Base-by-base conservation (phyloP, 2,113 vertebrate species). In the Nematolebias whitei region DNA sequence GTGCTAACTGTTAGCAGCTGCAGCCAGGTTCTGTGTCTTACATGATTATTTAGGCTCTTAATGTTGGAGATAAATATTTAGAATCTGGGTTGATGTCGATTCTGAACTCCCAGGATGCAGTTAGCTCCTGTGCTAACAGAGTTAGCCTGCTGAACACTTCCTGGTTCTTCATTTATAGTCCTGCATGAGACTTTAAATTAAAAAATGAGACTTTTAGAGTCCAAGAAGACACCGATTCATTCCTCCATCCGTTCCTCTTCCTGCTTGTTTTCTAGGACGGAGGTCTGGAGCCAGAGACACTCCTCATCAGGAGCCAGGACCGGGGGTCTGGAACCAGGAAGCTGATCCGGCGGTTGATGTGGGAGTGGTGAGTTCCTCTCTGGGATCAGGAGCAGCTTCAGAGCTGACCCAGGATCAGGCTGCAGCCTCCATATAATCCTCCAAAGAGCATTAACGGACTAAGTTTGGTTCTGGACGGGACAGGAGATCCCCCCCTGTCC, bases 371-470 rank as follows among this genome's bases (percentile, higher is more conserved):
- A 68, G 63, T 45, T 20, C 2, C 45, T 50, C 18, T 39, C 10
- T 6, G 1, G 11, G 62, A 32, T 41, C 61, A 41, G 47, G 19
- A 29, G 16, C 53, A 0, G 1, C 19, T 11, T 67, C 40, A 55
- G 35, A 38, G 38, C 32, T 70, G 54, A 52, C 53, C 63, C 11
- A 1, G 49, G 18, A 51, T 41, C 38, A 26, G 23, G 61, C 44
- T 10, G 13, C 4, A 20, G 69, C 29, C 71, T 50, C 26, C 3
- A 32, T 0, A 8, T 84, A 87, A 87, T 87, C 85, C 80, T 54
- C 12, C 59, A 74, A 80, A 57, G 68, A 83, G 76, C 68, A 23
- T 87, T 85, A 78, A 51, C 2, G 0, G 24, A 47, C 69, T 80
- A 79, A 83, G 57, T 85, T 83, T 71, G 74, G 43, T 55, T 8